Percentiles rank a stretch among this genome's conserved stretches.
Conservation (phyloP, 2,113 vertebrate species). For the Chaetorhynchus papuensis region DNA sequence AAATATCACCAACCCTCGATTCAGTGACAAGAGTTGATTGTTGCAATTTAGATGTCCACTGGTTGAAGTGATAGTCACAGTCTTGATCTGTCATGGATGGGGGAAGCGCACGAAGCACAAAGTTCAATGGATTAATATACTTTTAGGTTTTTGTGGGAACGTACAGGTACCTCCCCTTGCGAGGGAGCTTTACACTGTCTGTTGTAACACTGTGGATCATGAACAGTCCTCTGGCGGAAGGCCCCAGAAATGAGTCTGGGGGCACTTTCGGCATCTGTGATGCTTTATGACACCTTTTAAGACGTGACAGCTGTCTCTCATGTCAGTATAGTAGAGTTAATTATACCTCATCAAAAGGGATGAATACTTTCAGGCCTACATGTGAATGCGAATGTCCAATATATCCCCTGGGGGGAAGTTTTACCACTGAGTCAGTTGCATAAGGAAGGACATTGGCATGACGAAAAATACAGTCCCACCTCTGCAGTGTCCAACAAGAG, state of each 20-base stretch:
- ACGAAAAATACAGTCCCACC: not conserved
- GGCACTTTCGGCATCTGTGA: not conserved
- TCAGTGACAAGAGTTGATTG: not conserved
- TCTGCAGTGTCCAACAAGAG: not conserved
- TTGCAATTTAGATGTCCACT: not conserved
- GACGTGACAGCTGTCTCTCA: not conserved
- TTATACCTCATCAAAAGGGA: not conserved
- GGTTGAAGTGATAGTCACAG: not conserved
- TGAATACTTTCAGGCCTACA: not conserved
- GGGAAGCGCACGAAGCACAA: too few species aligned
- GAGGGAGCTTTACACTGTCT: not conserved
- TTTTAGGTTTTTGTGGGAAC: not conserved
- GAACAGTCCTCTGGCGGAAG: not conserved
- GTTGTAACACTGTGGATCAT: not conserved
- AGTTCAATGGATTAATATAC: not conserved
- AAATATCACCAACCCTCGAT: not conserved
- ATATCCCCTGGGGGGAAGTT: not conserved
- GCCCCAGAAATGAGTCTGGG: not conserved
- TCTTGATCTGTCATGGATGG: not conserved
- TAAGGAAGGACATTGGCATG: not conserved
- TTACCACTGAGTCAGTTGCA: not conserved
- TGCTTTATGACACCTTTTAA: not conserved
- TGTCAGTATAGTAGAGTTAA: not conserved
- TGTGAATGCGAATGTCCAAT: not conserved
- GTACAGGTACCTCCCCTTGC: not conserved